A percentile compares a stretch with the other conserved stretches of the same genome.
Conservation (phyloP, 2,113 vertebrate species). For the Otus sunia region DNA sequence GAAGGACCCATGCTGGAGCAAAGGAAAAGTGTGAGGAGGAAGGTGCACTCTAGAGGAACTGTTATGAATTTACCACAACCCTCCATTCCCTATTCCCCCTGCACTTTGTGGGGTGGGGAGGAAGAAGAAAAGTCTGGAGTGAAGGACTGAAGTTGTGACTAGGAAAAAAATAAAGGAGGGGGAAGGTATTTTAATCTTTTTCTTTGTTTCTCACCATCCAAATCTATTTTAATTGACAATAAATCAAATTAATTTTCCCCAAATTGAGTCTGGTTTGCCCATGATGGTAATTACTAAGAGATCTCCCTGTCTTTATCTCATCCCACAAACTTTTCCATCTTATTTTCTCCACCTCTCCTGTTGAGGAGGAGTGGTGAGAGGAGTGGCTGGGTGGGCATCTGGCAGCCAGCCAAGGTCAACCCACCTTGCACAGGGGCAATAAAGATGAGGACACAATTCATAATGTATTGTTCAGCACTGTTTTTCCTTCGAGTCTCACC, state of each 20-base stretch:
- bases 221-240: neutral
- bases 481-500: neutral
- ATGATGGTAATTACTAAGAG: neutral
- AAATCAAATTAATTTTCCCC: neutral
- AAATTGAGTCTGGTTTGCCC: neutral
- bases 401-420: neutral
- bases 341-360: neutral
- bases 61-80: neutral
- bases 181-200: neutral
- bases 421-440: neutral
- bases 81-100: neutral
- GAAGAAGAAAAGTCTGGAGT: neutral
- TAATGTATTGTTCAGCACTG: neutral
- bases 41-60: neutral
- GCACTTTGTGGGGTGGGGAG: neutral
- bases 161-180: neutral
- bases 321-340: neutral
- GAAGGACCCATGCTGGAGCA: neutral
- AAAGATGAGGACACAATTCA: neutral
- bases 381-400: rapidly evolving
- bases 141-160: neutral
- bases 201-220: neutral
- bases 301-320: neutral
- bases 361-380: neutral
- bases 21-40: neutral